Conservation (phyloP, 2,888 invertebrate species). For the Sthenelais limicola region DNA sequence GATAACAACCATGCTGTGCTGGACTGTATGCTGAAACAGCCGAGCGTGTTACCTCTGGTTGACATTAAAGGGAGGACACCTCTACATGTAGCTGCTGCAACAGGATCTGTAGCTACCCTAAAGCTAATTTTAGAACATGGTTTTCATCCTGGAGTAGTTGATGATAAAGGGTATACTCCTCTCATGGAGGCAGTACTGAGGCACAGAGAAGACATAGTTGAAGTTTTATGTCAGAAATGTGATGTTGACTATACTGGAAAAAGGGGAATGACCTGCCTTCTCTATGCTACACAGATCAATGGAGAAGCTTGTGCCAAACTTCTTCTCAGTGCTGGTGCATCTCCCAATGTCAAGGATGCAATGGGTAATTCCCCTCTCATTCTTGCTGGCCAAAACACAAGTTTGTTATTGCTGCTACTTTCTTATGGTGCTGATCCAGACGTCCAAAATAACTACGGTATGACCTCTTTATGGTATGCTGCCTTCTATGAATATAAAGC, state of each 20-base stretch:
- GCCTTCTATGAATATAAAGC: conserved; percentile 5
- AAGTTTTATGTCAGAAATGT: not conserved
- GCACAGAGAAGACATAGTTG: not conserved
- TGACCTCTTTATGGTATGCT: conserved; percentile 31
- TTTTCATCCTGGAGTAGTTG: not conserved
- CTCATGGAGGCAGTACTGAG: conserved; percentile 15
- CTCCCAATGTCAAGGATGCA: conserved; percentile 16
- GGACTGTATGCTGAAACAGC: conserved; percentile 6
- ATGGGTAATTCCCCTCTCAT: conserved; percentile 21
- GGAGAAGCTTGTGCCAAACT: not conserved
- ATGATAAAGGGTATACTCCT: not conserved
- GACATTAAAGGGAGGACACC: not conserved
- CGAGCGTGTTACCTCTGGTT: not conserved
- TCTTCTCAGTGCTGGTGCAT: conserved; percentile 18
- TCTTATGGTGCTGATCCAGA: conserved; percentile 5
- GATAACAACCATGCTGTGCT: not conserved
- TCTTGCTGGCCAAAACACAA: not conserved
- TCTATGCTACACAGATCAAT: conserved; percentile 14
- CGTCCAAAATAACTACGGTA: conserved; percentile 32
- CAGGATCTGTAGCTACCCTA: not conserved
- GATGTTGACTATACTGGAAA: conserved; percentile 5
- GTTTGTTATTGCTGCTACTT: not conserved
- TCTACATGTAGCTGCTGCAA: not conserved
- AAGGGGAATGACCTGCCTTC: not conserved
- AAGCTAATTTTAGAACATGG: not conserved